A percentile compares a stretch with the other conserved stretches of the same genome.
Conservation (phyloP, 2,888 invertebrate species). For the Galerucella nymphaeae region DNA sequence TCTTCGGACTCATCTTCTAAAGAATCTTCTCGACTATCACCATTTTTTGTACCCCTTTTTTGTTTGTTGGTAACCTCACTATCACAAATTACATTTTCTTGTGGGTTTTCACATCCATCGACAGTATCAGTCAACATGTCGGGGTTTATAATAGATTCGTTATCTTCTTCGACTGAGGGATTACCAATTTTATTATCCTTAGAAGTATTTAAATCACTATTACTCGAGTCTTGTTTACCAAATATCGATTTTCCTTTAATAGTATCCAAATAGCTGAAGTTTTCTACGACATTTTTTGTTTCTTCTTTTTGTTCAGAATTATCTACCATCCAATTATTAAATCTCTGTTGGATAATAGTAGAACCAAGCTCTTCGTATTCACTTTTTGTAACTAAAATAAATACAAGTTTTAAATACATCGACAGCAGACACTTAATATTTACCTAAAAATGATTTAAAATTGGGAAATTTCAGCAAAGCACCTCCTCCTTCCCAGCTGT, state of each 20-base stretch:
- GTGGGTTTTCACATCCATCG: slow-evolving; percentile 14
- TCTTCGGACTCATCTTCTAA: slow-evolving; percentile 20
- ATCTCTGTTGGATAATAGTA: slow-evolving; percentile 68
- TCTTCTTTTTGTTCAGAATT: slow-evolving; percentile 42
- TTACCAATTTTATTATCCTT: slow-evolving; percentile 6
- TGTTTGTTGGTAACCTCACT: not conserved
- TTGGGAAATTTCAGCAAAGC: slow-evolving; percentile 78
- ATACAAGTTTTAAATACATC: not conserved
- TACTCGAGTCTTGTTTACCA: slow-evolving; percentile 47
- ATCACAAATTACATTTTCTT: slow-evolving; percentile 16
- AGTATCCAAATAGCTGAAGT: slow-evolving; percentile 47
- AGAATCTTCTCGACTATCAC: not conserved
- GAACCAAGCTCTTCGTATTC: slow-evolving; percentile 92
- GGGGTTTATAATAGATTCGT: not conserved
- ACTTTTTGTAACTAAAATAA: slow-evolving; percentile 76
- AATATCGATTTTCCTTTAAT: slow-evolving; percentile 49
- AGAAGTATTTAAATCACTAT: slow-evolving; percentile 3
- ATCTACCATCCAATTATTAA: slow-evolving; percentile 64
- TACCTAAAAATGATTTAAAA: slow-evolving; percentile 78
- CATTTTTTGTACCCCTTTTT: slow-evolving; percentile 11
- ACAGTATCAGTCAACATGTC: slow-evolving; percentile 9
- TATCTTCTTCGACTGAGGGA: not conserved
- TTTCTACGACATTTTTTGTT: slow-evolving; percentile 34
- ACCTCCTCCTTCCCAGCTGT: slow-evolving; percentile 92
- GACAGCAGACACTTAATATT: slow-evolving; percentile 54